These are phyloP conservation scores for Sorex araneus DNA, from an alignment of 2,113 vertebrate genomes.

Conservation along the genomic window DNA sequence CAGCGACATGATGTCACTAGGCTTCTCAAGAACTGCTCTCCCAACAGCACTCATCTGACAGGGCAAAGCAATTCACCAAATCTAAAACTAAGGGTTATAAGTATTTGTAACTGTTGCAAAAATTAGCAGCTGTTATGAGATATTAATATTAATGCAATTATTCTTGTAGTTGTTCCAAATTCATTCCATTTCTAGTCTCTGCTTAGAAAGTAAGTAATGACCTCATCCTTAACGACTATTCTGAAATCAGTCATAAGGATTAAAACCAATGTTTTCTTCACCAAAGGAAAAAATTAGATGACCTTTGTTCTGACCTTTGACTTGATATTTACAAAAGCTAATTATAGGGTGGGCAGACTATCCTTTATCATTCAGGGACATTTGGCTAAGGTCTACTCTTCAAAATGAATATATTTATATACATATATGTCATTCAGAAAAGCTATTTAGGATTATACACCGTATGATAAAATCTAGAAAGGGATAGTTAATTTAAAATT, in stretches of 20 bases:
- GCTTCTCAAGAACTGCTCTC: constrained; percentile 17
- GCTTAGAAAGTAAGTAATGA: constrained; percentile 80
- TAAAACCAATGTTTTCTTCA: constrained; percentile 71
- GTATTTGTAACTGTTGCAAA: constrained; percentile 65
- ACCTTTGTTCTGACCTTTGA: constrained; percentile 81
- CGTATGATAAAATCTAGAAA: constrained; percentile 61
- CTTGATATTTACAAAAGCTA: constrained; percentile 80
- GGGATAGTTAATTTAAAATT: constrained; percentile 70
- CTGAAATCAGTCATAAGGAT: constrained; percentile 75
- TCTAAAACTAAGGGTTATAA: constrained; percentile 17
- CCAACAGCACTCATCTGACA: constrained; percentile 29
- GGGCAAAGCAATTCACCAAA: constrained; percentile 47
- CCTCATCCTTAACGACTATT: constrained; percentile 73
- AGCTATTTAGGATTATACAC: background rate
- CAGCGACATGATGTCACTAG: constrained; percentile 7
- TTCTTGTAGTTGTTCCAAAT: constrained; percentile 59
- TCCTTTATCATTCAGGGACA: constrained; percentile 79
- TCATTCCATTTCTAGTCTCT: constrained; percentile 69
- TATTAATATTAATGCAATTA: constrained; percentile 67
- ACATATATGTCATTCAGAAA: constrained; percentile 8
- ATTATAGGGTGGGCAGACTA: constrained; percentile 70
- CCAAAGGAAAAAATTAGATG: constrained; percentile 79
- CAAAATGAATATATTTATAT: constrained; percentile 38
- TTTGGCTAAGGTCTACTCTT: constrained; percentile 69
- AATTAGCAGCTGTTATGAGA: constrained; percentile 64